phyloP scores from a whole-genome alignment of 2,888 invertebrate genomes.

The Athripsodes cinereus region DNA sequence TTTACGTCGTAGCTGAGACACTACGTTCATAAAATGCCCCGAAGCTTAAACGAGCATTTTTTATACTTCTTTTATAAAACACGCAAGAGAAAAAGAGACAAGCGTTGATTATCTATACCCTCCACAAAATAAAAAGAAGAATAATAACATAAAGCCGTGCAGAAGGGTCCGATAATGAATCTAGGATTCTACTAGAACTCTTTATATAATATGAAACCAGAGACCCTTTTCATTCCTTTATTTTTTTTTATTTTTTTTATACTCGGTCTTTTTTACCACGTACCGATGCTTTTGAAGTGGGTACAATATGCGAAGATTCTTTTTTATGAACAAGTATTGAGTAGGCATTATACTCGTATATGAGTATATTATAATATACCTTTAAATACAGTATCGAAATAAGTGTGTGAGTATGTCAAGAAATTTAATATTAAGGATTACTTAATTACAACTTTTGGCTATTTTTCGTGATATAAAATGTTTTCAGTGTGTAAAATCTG shows the following conservation, averaged over 20 bases:
- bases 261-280: too few relatives aligned
- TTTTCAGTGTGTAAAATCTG: too few relatives aligned
- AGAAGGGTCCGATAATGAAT: conserved; percentile 25
- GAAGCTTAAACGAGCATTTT: neutral
- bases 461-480: too few relatives aligned
- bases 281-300: neutral
- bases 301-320: neutral
- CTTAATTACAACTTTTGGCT: too few relatives aligned
- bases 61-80: neutral
- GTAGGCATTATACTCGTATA: neutral
- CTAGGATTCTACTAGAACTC: conserved; percentile 23
- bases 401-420: too few relatives aligned
- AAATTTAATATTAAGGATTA: too few relatives aligned
- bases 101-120: neutral
- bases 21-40: neutral
- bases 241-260: conserved; percentile 17
- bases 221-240: conserved; percentile 16
- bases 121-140: neutral
- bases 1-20: neutral
- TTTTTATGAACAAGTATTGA: neutral
- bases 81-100: neutral
- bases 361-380: too few relatives aligned
- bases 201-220: neutral
- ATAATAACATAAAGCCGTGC: neutral
- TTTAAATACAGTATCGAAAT: too few relatives aligned